A percentile compares a stretch with the other conserved stretches of the same genome.
phyloP scores from a whole-genome alignment of 2,113 vertebrate species.

The Pomatostomus ruficeps region DNA sequence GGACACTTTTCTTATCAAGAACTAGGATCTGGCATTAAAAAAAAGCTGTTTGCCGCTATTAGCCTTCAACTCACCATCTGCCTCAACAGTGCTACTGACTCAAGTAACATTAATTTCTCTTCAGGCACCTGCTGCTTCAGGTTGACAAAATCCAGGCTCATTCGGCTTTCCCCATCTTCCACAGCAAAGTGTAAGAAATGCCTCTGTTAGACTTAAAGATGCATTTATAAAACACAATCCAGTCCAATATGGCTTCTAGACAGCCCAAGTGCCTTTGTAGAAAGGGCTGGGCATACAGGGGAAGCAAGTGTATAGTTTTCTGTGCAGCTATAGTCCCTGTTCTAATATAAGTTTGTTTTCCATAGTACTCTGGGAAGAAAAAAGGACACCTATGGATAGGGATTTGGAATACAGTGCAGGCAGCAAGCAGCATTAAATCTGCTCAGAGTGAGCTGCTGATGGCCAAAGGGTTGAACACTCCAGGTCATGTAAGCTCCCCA shows the following conservation, averaged over 20 bases:
- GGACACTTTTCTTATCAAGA: background rate
- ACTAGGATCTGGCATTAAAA: background rate
- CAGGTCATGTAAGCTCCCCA: background rate
- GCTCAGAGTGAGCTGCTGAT: background rate
- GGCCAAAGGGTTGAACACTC: background rate
- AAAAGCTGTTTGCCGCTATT: background rate
- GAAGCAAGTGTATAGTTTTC: background rate
- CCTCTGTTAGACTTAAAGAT: background rate
- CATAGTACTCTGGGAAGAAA: background rate
- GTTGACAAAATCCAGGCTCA: background rate
- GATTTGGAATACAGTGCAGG: background rate
- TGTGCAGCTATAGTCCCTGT: background rate
- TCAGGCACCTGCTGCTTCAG: background rate
- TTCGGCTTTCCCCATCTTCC: background rate
- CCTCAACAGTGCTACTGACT: background rate
- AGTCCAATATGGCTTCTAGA: background rate
- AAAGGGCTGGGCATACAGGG: background rate
- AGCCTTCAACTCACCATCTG: background rate
- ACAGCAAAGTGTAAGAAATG: background rate
- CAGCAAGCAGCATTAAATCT: background rate
- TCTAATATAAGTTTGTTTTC: background rate
- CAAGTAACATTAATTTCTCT: background rate
- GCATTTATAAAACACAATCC: background rate
- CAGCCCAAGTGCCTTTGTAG: background rate
- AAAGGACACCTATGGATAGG: background rate